These are phyloP conservation scores for Cinclus mexicanus DNA, from an alignment of 2,113 vertebrate species.

Conservation along the genomic window DNA sequence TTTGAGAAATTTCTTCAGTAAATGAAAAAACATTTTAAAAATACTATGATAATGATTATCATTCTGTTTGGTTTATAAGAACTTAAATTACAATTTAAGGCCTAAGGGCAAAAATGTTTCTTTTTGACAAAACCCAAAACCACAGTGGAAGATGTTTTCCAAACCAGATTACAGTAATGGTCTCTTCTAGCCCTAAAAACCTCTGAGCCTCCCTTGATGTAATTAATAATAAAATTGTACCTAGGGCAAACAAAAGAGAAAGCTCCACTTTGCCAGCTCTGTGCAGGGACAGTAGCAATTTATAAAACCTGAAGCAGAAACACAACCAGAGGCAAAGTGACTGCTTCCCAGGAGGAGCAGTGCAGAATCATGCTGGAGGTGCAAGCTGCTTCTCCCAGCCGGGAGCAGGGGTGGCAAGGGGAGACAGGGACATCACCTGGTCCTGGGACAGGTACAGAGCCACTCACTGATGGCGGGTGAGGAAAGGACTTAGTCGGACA, in stretches of 20 bases:
- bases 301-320: not conserved
- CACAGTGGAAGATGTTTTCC: not conserved
- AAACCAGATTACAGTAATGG: constrained; percentile 37
- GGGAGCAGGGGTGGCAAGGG: accelerated
- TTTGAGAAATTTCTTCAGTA: not conserved
- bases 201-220: not conserved
- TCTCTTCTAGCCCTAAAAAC: constrained; percentile 26
- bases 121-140: constrained; percentile 46
- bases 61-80: not conserved
- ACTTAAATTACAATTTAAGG: constrained; percentile 28
- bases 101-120: constrained; percentile 19
- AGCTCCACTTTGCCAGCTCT: not conserved
- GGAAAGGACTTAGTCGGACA: not conserved
- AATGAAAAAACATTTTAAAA: not conserved
- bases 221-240: constrained; percentile 35
- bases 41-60: not conserved
- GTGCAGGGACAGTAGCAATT: not conserved
- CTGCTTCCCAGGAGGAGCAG: not conserved
- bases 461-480: not conserved
- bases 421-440: not conserved
- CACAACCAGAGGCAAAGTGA: not conserved
- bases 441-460: not conserved
- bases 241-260: constrained; percentile 16
- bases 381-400: not conserved
- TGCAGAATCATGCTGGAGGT: accelerated